phyloP scores from a whole-genome alignment of 2,113 vertebrate species.

The Perca fluviatilis region DNA sequence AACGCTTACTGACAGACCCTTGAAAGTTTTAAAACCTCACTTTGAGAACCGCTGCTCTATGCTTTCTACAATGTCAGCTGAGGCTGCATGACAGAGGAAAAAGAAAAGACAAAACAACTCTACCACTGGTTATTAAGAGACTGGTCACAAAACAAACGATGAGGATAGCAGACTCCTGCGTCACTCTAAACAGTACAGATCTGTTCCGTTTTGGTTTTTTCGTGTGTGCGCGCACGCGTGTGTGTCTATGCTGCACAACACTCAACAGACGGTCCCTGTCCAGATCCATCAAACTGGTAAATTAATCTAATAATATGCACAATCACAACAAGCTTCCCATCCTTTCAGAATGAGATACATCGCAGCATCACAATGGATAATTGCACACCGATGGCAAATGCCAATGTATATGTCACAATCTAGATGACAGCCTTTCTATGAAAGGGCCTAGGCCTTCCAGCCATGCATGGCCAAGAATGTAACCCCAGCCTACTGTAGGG shows the following conservation, averaged over 20 bases:
- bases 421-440: constrained; percentile 25
- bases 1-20: neutral
- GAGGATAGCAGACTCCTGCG: constrained; percentile 26
- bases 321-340: constrained; percentile 54
- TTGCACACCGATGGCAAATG: constrained; percentile 38
- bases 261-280: constrained; percentile 54
- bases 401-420: constrained; percentile 44
- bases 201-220: constrained; percentile 1
- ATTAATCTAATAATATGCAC: constrained; percentile 51
- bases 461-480: constrained; percentile 27
- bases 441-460: neutral
- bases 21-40: constrained; percentile 7
- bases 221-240: neutral
- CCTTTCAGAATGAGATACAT: constrained; percentile 40
- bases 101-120: constrained; percentile 59
- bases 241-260: neutral
- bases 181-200: constrained; percentile 42
- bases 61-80: constrained; percentile 1
- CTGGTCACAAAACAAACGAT: constrained; percentile 46
- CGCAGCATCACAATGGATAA: constrained; percentile 28
- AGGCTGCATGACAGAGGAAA: constrained; percentile 44
- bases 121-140: constrained; percentile 63
- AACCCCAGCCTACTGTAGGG: neutral
- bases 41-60: constrained; percentile 4
- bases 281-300: constrained; percentile 63